Base-by-base conservation (phyloP, 2,888 invertebrate species). In the Luffia ferchaultella region DNA sequence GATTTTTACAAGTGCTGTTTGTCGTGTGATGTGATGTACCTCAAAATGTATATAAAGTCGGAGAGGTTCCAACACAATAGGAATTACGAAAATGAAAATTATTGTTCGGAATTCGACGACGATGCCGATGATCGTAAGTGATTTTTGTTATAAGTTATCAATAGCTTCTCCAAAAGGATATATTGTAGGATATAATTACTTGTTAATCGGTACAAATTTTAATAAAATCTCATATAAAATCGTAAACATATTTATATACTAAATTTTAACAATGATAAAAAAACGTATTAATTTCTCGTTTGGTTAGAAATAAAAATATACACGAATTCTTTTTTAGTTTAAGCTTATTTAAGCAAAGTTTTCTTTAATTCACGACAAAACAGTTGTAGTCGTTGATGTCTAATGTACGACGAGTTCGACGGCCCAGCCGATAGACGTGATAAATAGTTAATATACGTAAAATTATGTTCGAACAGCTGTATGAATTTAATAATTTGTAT, bases 11-110 rank as follows among this genome's bases (percentile, higher is more conserved):
- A n/a, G n/a, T n/a, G n/a, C n/a, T n/a, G n/a, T n/a, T n/a, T n/a
- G n/a, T n/a, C n/a, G n/a, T n/a, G 12, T 48, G 41, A 3, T 63
- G 75, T 66, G 62, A 78, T 82, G 80, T 79, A 74, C 70, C 61
- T 79, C 19, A 77, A 79, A 67, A 80, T 80, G 79, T 79, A 78
- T 58, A 79, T 79, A 51, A 79, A 80, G 65, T 73, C 80, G 53
- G 80, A 82, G 58, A 67, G 77, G 61, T 82, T 82, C 52, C 80
- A 78, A 56, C 77, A 75, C 50, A 72, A 67, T 50, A 76, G 73
- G 62, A 55, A 62, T n/a, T 61, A 74, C 53, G 75, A 75, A 55
- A 77, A 76, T 48, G 77, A 75, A 48, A 70, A 65, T 53, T 76
- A 70, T 52, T 79, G 70, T 56, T 78, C 79, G 1, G 80, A 80